Conservation (phyloP, 2,888 invertebrate genomes). For the Capitulum mitella region DNA sequence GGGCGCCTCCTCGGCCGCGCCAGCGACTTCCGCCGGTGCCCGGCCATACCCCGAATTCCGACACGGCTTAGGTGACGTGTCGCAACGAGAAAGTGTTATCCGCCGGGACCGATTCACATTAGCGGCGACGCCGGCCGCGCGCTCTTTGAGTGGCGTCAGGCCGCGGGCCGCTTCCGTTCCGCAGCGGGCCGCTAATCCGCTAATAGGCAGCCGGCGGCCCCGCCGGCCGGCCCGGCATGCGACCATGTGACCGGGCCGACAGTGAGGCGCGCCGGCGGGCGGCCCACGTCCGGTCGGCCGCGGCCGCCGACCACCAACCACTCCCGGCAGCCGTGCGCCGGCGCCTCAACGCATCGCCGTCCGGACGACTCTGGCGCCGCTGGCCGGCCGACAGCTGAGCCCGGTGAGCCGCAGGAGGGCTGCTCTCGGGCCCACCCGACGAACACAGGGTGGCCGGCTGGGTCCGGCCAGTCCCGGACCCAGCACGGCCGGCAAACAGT, state of each 20-base stretch:
- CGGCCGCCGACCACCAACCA: neutral
- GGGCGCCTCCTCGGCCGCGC: neutral
- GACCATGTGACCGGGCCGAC: neutral
- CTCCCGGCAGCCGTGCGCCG: neutral
- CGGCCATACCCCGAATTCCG: neutral
- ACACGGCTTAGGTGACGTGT: neutral
- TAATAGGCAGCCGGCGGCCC: neutral
- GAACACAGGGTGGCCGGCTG: no score
- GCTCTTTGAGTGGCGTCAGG: neutral
- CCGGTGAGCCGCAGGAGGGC: no score
- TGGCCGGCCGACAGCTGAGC: no score
- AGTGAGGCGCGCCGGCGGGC: neutral
- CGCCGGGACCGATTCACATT: neutral
- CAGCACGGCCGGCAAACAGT: no score
- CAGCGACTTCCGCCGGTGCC: neutral
- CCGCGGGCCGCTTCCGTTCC: neutral
- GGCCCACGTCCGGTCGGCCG: neutral
- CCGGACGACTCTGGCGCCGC: neutral
- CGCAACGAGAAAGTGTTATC: neutral
- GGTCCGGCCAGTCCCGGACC: no score
- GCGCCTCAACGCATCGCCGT: neutral
- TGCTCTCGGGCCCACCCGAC: no score
- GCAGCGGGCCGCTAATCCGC: conserved; percentile 2
- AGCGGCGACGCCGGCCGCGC: neutral
- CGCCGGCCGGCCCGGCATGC: neutral